phyloP scores from a whole-genome alignment of 2,113 vertebrate genomes.

The Antechinus flavipes region DNA sequence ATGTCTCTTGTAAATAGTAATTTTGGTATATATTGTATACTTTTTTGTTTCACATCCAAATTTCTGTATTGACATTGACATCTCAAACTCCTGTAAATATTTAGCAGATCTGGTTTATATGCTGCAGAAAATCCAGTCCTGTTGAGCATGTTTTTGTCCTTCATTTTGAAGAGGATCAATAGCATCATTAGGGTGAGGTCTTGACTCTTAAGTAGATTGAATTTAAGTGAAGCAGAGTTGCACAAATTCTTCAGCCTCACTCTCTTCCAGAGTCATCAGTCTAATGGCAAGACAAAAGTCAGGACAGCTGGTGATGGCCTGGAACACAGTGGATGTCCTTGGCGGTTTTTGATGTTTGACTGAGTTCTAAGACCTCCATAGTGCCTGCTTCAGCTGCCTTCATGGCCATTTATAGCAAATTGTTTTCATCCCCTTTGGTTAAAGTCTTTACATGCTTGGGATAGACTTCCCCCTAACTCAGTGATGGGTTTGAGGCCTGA shows the following conservation, averaged over 20 bases:
- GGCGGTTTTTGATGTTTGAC: neutral
- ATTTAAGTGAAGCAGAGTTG: neutral
- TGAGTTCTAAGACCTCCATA: neutral
- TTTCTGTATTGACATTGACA: neutral
- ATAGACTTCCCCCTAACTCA: neutral
- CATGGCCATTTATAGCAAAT: neutral
- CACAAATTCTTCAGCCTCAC: neutral
- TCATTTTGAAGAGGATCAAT: neutral
- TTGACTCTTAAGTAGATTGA: neutral
- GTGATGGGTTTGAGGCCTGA: neutral
- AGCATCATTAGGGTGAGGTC: neutral
- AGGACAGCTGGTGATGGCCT: neutral
- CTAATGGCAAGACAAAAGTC: neutral
- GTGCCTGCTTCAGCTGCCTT: neutral
- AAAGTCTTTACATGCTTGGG: neutral
- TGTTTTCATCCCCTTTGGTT: neutral
- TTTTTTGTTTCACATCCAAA: neutral
- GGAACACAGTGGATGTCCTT: neutral
- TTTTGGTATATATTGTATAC: neutral
- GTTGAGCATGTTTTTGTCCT: neutral
- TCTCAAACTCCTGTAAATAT: neutral
- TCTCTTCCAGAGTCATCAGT: neutral
- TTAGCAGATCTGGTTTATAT: neutral
- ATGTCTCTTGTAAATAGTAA: neutral
- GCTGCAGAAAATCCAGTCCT: neutral